A percentile compares a stretch with the other conserved stretches of the same genome.
Conservation (phyloP, 2,888 invertebrate genomes). For the Halictus ligatus region DNA sequence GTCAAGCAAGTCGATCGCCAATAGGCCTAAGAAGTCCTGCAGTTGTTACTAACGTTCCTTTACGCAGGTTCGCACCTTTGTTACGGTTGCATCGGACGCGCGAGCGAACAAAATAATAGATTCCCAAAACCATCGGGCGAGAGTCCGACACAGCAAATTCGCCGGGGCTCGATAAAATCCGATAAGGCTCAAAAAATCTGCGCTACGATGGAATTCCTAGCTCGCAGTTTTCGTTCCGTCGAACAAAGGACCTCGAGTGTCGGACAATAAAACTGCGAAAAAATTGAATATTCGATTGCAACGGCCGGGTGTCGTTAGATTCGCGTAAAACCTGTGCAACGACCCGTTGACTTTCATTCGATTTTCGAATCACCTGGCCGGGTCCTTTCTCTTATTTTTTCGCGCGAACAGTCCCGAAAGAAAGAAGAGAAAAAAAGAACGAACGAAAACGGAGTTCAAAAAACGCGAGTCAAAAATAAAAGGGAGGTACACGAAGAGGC, state of each 20-base stretch:
- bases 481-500: neutral
- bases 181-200: neutral
- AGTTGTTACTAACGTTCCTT: neutral
- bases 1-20: neutral
- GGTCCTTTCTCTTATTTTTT: neutral
- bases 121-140: neutral
- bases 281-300: neutral
- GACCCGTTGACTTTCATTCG: neutral
- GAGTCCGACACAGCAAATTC: neutral
- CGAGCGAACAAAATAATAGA: neutral
- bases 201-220: neutral
- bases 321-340: neutral
- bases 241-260: neutral
- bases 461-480: neutral
- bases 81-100: neutral
- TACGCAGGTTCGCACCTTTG: neutral
- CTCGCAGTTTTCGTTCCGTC: neutral
- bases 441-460: neutral
- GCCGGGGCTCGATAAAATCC: neutral
- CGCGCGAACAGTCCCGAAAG: neutral
- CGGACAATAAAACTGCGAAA: neutral
- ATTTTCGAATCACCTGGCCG: neutral
- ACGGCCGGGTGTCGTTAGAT: neutral
- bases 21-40: neutral
- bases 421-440: neutral